phyloP scores from a whole-genome alignment of 2,113 vertebrate species.

The Xenopus tropicalis region UCB_Xtro_10.0 CM004451.2:29260001-29260500 shows the following conservation, averaged over 20 bases:
- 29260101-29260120: conserved; percentile 77
- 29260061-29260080: conserved; percentile 83
- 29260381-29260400: conserved; percentile 56
- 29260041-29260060: conserved; percentile 92
- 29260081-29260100: conserved; percentile 83
- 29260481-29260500: background rate
- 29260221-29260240: conserved; percentile 56
- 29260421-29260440: conserved; percentile 58
- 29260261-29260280: conserved; percentile 45
- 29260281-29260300: conserved; percentile 55
- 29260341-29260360: conserved; percentile 62
- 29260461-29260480: conserved; percentile 6
- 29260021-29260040: conserved; percentile 90
- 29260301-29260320: conserved; percentile 49
- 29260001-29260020: conserved; percentile 92
- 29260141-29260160: conserved; percentile 79
- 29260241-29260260: conserved; percentile 59
- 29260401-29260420: conserved; percentile 53
- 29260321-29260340: conserved; percentile 46
- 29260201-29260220: conserved; percentile 68
- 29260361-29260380: conserved; percentile 61
- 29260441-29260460: conserved; percentile 53
- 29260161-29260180: conserved; percentile 76
- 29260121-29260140: conserved; percentile 75
- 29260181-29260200: conserved; percentile 58